Evolutionary conservation across 2,888 invertebrate genomes (phyloP).

Genomic region (Macropis europaea): DNA sequence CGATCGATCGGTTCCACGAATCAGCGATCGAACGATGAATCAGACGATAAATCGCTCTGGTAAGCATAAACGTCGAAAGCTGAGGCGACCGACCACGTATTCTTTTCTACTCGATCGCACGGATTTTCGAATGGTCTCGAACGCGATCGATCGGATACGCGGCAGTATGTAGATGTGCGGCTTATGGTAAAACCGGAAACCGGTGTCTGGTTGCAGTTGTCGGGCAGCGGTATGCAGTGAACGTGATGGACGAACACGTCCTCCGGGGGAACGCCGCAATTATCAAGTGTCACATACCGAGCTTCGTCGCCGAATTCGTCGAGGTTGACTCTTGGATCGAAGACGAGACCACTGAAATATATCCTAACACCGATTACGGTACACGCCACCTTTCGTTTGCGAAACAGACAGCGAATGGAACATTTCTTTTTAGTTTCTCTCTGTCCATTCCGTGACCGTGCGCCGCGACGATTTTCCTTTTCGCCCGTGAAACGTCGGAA

Average conservation of each 20-base stretch:
- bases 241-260: constrained; percentile 96
- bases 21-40: too few relatives aligned
- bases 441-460: background rate
- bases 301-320: constrained; percentile 95
- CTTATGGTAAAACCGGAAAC: constrained; percentile 69
- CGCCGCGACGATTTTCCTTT: background rate
- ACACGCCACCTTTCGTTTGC: constrained; percentile 68
- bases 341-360: constrained; percentile 86
- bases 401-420: background rate
- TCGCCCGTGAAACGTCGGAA: background rate
- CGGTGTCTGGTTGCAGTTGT: constrained; percentile 88
- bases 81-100: too few relatives aligned
- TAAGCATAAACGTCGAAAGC: too few relatives aligned
- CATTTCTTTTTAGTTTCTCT: background rate
- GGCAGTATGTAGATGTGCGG: constrained; percentile 51
- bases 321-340: constrained; percentile 92
- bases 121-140: constrained; percentile 32
- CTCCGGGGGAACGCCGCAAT: constrained; percentile 94
- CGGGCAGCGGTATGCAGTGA: constrained; percentile 93
- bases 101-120: constrained; percentile 5
- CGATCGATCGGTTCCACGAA: too few relatives aligned
- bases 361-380: constrained; percentile 82
- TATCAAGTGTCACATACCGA: constrained; percentile 95
- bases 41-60: too few relatives aligned
- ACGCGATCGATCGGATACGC: constrained; percentile 35